Percentiles rank a stretch among this genome's conserved stretches.
Evolutionary conservation across 2,888 invertebrate species (phyloP).

Genomic region (Melanargia galathea): DNA sequence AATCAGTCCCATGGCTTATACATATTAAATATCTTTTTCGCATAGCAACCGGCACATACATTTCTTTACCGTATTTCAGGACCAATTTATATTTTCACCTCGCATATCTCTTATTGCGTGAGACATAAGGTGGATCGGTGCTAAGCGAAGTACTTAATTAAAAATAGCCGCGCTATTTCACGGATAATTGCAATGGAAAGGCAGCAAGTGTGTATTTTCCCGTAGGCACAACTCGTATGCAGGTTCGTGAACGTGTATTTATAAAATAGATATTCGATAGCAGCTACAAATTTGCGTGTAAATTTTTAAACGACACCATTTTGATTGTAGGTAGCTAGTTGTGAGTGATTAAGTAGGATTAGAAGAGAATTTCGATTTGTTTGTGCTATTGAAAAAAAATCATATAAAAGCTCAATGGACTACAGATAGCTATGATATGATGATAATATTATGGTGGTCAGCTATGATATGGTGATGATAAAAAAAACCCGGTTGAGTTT

Average conservation of each 20-base stretch:
- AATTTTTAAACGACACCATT: constrained; percentile 43
- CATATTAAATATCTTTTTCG: constrained; percentile 30
- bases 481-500: too few species aligned
- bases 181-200: constrained; percentile 47
- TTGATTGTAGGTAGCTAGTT: background rate
- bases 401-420: too few species aligned
- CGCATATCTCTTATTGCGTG: background rate
- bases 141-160: constrained; percentile 10
- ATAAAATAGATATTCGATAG: constrained; percentile 30
- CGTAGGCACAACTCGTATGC: constrained; percentile 39
- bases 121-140: constrained; percentile 19
- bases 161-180: constrained; percentile 40
- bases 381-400: too few species aligned
- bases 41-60: constrained; percentile 30
- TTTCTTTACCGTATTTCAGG: constrained; percentile 27
- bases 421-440: too few species aligned
- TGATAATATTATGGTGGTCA: too few species aligned
- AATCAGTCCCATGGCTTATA: constrained; percentile 18
- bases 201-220: constrained; percentile 47
- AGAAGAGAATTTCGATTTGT: background rate
- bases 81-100: constrained; percentile 12
- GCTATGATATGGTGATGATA: too few species aligned
- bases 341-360: background rate
- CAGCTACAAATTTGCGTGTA: constrained; percentile 44
- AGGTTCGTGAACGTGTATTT: constrained; percentile 32